Percentiles rank a stretch among this genome's conserved stretches.
Conservation (phyloP, 2,888 invertebrate species). For the Pelosia muscerda region DNA sequence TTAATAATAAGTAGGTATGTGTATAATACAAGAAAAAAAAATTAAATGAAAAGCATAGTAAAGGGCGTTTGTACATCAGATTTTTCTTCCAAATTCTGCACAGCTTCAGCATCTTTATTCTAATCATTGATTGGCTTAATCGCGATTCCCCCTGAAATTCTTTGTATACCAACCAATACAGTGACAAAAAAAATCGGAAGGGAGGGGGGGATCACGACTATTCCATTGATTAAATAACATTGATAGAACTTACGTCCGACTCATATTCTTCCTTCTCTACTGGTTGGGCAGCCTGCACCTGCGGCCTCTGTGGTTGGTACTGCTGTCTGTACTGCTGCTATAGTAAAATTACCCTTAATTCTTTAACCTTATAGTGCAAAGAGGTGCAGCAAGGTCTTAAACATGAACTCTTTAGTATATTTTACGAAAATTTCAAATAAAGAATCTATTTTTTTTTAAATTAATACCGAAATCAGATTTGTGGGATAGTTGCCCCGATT, state of each 20-base stretch:
- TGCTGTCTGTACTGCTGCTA: constrained; percentile 62
- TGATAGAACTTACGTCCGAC: constrained; percentile 52
- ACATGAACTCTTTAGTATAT: background rate
- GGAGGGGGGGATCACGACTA: no score
- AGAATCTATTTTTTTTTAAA: background rate
- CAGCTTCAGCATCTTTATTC: background rate
- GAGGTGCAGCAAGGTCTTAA: constrained; percentile 9
- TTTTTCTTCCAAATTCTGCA: background rate
- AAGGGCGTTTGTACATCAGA: background rate
- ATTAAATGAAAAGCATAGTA: background rate
- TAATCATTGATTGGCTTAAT: no score
- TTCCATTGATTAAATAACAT: background rate
- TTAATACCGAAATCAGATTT: no score
- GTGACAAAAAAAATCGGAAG: no score
- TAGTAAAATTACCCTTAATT: constrained; percentile 23
- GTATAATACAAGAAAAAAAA: background rate
- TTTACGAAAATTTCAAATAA: background rate
- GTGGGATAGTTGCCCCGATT: no score
- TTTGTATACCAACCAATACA: no score
- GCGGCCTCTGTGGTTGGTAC: constrained; percentile 66
- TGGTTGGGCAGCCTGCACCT: constrained; percentile 60
- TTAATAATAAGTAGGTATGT: no score
- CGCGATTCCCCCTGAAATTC: no score
- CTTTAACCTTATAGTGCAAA: constrained; percentile 14
- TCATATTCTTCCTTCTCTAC: constrained; percentile 88